Percentiles rank a stretch among this genome's conserved stretches.
Conservation (phyloP, 2,888 invertebrate species). For the Allophyes oxyacanthae region DNA sequence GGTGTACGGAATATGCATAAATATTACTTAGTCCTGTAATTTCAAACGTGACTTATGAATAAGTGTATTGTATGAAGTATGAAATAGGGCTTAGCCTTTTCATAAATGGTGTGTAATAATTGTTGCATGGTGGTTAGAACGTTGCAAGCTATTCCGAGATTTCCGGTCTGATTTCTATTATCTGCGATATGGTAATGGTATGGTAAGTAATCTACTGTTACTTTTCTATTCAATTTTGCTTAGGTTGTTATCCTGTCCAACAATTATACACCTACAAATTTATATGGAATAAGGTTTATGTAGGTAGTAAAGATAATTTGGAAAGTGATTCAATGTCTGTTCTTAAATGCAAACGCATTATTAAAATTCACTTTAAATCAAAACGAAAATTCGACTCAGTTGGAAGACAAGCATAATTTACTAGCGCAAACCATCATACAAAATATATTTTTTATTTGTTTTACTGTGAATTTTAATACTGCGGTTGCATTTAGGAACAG, state of each 20-base stretch:
- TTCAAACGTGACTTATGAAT: conserved; percentile 57
- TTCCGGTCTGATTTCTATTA: conserved; percentile 50
- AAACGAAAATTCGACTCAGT: too few relatives aligned
- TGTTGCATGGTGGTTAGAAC: conserved; percentile 39
- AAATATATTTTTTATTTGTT: too few relatives aligned
- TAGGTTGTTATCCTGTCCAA: conserved; percentile 1
- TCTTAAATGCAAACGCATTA: too few relatives aligned
- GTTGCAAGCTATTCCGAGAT: conserved; percentile 30
- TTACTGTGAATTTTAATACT: too few relatives aligned
- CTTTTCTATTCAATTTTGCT: conserved; percentile 31
- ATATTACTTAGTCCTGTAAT: conserved; percentile 53
- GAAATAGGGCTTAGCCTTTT: conserved; percentile 46
- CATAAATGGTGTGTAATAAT: conserved; percentile 53
- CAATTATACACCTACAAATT: not conserved
- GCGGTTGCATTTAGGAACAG: too few relatives aligned
- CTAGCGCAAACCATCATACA: too few relatives aligned
- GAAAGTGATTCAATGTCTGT: too few relatives aligned
- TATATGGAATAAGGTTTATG: too few relatives aligned
- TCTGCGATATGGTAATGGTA: conserved; percentile 46
- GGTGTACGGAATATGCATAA: conserved; percentile 49
- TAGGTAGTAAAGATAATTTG: too few relatives aligned
- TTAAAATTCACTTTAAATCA: too few relatives aligned
- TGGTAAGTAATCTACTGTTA: conserved; percentile 37
- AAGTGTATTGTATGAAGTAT: conserved; percentile 52
- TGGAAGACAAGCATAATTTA: too few relatives aligned